A percentile compares a stretch with the other conserved stretches of the same genome.
Conservation (phyloP, 2,888 invertebrate genomes). For the Phalangium opilio region DNA sequence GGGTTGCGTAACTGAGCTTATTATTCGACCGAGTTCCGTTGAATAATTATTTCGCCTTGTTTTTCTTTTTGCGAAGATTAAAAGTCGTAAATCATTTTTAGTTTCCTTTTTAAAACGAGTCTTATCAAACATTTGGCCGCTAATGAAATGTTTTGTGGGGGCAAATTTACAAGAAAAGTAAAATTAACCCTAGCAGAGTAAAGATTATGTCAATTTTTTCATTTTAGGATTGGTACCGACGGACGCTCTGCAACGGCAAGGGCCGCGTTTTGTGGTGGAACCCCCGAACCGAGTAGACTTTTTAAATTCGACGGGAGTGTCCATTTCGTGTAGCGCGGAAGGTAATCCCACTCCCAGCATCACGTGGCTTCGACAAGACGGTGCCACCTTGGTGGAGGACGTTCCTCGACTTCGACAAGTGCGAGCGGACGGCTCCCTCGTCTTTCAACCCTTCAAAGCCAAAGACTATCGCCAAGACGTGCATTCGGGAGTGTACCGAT, state of each 20-base stretch:
- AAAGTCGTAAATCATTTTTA: too few relatives aligned
- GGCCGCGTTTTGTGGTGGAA: slow-evolving; percentile 81
- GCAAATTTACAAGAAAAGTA: too few relatives aligned
- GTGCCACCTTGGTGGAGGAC: slow-evolving; percentile 66
- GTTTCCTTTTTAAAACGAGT: too few relatives aligned
- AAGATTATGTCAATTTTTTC: too few relatives aligned
- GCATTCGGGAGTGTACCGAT: slow-evolving; percentile 27
- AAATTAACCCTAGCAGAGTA: too few relatives aligned
- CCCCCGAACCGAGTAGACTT: slow-evolving; percentile 83
- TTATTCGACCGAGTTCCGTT: too few relatives aligned
- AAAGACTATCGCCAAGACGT: slow-evolving; percentile 22
- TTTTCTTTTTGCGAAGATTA: too few relatives aligned
- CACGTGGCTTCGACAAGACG: slow-evolving; percentile 82
- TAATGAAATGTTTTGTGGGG: too few relatives aligned
- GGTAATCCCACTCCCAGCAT: slow-evolving; percentile 81
- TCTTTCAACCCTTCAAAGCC: slow-evolving; percentile 26
- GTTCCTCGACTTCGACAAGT: slow-evolving; percentile 76
- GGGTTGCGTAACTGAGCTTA: too few relatives aligned
- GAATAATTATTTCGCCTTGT: too few relatives aligned
- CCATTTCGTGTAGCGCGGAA: slow-evolving; percentile 78
- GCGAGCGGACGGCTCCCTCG: slow-evolving; percentile 16
- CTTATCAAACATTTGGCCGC: too few relatives aligned
- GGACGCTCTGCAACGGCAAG: slow-evolving; percentile 28
- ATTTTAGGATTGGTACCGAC: too few relatives aligned
- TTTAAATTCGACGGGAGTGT: slow-evolving; percentile 82